phyloP scores from a whole-genome alignment of 2,113 vertebrate genomes.

The Ranitomeya variabilis region DNA sequence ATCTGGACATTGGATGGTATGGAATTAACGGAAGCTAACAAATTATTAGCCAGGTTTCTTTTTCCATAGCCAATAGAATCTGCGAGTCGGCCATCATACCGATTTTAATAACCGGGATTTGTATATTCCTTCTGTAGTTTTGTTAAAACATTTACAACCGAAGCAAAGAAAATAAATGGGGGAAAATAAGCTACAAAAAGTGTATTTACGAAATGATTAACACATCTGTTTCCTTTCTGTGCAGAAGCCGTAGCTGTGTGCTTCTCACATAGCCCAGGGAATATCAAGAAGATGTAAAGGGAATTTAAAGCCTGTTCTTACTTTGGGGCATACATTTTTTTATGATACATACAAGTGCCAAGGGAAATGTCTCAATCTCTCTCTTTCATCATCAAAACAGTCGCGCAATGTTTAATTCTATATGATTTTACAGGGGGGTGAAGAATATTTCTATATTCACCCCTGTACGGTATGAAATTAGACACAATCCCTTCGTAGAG shows the following conservation, averaged over 20 bases:
- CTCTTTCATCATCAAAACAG: slow-evolving; percentile 21
- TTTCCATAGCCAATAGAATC: background rate
- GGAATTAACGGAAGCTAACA: too few relatives aligned
- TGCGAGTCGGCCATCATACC: background rate
- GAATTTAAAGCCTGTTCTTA: slow-evolving; percentile 25
- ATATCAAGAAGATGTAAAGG: slow-evolving; percentile 20
- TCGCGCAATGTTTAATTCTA: slow-evolving; percentile 20
- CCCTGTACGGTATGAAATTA: background rate
- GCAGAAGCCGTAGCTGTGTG: background rate
- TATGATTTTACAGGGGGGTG: background rate
- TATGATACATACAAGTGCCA: slow-evolving; percentile 24
- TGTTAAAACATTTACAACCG: background rate
- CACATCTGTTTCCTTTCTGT: background rate
- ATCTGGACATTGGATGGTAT: too few relatives aligned
- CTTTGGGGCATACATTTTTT: slow-evolving; percentile 22
- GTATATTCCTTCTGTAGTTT: background rate
- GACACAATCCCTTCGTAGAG: background rate
- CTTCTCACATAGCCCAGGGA: background rate
- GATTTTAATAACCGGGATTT: background rate
- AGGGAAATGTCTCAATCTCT: slow-evolving; percentile 16
- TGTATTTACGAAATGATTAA: background rate
- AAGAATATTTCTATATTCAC: background rate
- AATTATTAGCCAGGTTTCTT: too few relatives aligned
- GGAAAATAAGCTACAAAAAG: background rate
- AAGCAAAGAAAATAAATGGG: background rate